Base-by-base conservation (phyloP, 2,888 invertebrate genomes). In the Scaptomyza polygonia region DNA sequence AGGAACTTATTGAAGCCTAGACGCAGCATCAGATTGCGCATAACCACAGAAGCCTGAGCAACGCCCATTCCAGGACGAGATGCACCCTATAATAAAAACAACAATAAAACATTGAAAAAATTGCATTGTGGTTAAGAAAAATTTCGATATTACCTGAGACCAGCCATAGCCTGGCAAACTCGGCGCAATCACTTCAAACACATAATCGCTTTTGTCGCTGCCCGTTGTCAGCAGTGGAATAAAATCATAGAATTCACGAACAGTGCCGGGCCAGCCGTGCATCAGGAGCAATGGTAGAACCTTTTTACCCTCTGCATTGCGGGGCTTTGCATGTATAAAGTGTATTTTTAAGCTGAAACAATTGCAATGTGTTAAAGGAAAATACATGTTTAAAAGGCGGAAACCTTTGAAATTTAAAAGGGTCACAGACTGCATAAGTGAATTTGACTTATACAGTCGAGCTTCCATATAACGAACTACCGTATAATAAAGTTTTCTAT, bases 231-330 rank as follows among this genome's bases (percentile, higher is more conserved):
- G 89, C 59, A 94, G 82, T 0, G 96, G 96, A 55, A 96, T 94
- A 16, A 96, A 90, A 56, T 95, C 95, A 86, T 96, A 95, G 90
- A 96, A 97, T 90, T 97, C 97, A 5, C 95, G 93, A 1, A 97
- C 91, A 0, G 96, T 96, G 2, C 97, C 96, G 0, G 97, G 97
- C 97, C 97, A 97, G 18, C 97, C 97, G 77, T 97, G 97, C 14
- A 96, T 89, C 45, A 97, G 59, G 4, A 97, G 89, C 9, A 97
- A 72, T 0, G 97, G 96, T 0, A 95, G 75, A 2, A 94, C 93
- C 75, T 92, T 92, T 34, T 92, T 88, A 67, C 92, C 89, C 66
- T 67, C 90, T 44, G 56, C 84, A 63, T 94, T 94, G 0, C 93
- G 93, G 12, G 91, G 90, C 27, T 91, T 91, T 0, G 87, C 88